Evolutionary conservation across 2,888 invertebrate genomes (phyloP), one percentile per base, ranked within the genome.

Genomic region (Geotrupes spiniger): DNA sequence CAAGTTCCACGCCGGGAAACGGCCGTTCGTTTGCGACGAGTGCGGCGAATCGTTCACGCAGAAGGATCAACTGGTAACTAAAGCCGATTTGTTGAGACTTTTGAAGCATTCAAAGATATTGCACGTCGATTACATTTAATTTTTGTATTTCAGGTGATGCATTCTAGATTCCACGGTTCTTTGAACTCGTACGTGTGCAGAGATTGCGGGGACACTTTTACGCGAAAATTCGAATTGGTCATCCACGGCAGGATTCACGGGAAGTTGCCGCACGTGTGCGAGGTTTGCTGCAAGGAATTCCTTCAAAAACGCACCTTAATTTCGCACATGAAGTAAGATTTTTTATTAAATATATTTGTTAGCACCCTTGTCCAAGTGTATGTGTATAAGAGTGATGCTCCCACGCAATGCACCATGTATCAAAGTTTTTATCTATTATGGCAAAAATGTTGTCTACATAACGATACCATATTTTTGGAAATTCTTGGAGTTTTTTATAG

Each of bases 21-120:
- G 90, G 55, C 90, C 90, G 1, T 89, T 83, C 65, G 85, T 95
- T 67, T 94, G 93, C 74, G 83, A 77, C 56, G 88, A 93, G 53
- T 98, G 97, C 67, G 88, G 87, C 2, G 97, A 97, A 74, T 92
- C 93, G 52, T 94, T 93, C 74, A 89, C 91, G 8, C 84, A 92
- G 57, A 85, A 92, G 68, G 92, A 93, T 71, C 92, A 93, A 68
- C 81, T 93, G 38, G 77, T 70, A 60, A 58, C 49, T 48, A 33
- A 9, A n/a, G 2, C 26, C n/a, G 8, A 21, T 21, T 21, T 21
- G n/a, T n/a, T n/a, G n/a, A 16, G 1, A 27, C 33, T 8, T n/a
- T 33, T 10, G n/a, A 29, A 42, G 15, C 4, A 6, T 26, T 12
- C 29, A 9, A 12, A 27, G 12, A 5, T 29, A 42, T 31, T 42